Base-by-base conservation (phyloP, 1,140 invertebrate species). In the Octopus bimaculoides region DNA sequence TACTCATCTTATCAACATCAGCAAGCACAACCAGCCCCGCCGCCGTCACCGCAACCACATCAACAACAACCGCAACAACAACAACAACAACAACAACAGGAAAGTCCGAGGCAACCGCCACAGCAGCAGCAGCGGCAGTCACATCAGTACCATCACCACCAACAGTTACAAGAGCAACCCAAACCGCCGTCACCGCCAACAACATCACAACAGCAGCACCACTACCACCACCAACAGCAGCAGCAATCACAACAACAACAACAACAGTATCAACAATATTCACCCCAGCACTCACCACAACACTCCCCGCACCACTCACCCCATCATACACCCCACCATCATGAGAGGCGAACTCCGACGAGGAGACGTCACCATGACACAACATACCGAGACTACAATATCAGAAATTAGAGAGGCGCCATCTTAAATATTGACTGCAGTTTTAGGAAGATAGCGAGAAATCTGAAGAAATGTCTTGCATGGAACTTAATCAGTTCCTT, bases 91-190 rank as follows among this genome's bases (percentile, higher is more conserved):
- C 20, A 41, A n/a, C 55, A 78, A 53, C 52, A 76, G 75, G 17
- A 76, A 41, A 17, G 52, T 17, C 52, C 17, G 75, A n/a, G 52
- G 75, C 55, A 78, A 4, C 55, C 8, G 77, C 55, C n/a, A 55
- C 55, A 78, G 77, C 55, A 4, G 77, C 55, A 41, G 77, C 55
- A 66, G 17, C n/a, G 20, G 17, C 12, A 66, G 7, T 17, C 7
- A 4, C 66, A 71, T 5, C 66, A 82, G 61, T 82, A 87, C 54
- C 85, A 87, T 80, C 79, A 83, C 73, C 77, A 82, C 56, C 79
- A 87, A n/a, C 80, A 82, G 56, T 83, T 9, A 4, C 56, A 61
- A 61, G 56, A 61, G 56, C 9, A 17, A 17, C 56, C 56, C 17
- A 17, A 61, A 17, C 56, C 9, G 56, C 56, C 56, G 9, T 9